Evolutionary conservation across 35 echinoderm and acorn worm species (phyloP).

Genomic region (Eucidaris tribuloides): DNA sequence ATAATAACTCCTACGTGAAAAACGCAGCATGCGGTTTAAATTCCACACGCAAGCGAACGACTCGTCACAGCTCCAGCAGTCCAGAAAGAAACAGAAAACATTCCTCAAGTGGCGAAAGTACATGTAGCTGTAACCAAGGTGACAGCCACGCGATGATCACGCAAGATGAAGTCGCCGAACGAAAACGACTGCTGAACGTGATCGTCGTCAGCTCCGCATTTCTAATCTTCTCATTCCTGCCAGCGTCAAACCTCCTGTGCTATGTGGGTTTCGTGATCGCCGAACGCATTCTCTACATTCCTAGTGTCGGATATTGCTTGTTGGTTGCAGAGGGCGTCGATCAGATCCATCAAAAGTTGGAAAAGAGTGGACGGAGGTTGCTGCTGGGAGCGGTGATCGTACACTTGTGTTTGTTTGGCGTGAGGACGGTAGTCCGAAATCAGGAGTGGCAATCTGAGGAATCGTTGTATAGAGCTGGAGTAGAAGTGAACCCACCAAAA

Average conservation of each 20-base stretch:
- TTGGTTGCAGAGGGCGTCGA: conserved; percentile 34
- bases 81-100: neutral
- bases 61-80: neutral
- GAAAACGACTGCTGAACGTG: conserved; percentile 34
- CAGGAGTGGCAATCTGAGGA: conserved; percentile 92
- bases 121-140: neutral
- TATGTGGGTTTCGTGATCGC: conserved; percentile 97
- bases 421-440: conserved; percentile 76
- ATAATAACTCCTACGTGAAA: conserved; percentile 16
- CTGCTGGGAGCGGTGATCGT: conserved; percentile 28
- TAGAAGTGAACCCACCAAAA: conserved; percentile 89
- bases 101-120: neutral
- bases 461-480: conserved; percentile 77
- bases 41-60: neutral
- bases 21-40: conserved; percentile 12
- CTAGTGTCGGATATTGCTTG: conserved; percentile 90
- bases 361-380: neutral
- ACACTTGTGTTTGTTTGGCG: conserved; percentile 38
- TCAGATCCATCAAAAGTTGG: conserved; percentile 25
- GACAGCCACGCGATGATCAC: neutral
- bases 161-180: neutral
- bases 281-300: conserved; percentile 93
- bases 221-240: conserved; percentile 81
- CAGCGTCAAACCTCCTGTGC: conserved; percentile 88
- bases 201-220: conserved; percentile 67